These are phyloP conservation scores for Apis florea DNA, from an alignment of 1,140 invertebrate species.

Conservation along the genomic window DNA sequence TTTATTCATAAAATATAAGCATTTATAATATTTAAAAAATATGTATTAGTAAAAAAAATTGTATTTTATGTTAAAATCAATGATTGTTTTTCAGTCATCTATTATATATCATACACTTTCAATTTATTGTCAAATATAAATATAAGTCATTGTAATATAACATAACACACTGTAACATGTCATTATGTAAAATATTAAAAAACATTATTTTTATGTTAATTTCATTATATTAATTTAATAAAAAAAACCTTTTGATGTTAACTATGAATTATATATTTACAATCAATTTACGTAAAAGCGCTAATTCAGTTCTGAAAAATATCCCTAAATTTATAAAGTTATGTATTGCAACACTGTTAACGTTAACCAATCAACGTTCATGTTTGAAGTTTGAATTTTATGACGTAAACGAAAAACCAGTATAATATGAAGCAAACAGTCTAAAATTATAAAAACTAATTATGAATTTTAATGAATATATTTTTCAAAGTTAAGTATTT, in stretches of 20 bases:
- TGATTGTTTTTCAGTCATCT: constrained; percentile 6
- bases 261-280: no score
- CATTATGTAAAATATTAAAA: constrained; percentile 7
- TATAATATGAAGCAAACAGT: constrained; percentile 48
- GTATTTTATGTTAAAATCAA: neutral
- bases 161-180: constrained; percentile 18
- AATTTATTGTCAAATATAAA: neutral
- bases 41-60: constrained; percentile 16
- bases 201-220: constrained; percentile 3
- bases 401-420: constrained; percentile 58
- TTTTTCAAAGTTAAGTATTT: neutral
- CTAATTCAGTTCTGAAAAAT: constrained; percentile 9
- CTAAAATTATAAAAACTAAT: constrained; percentile 3
- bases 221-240: constrained; percentile 21
- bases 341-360: neutral
- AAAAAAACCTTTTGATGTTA: neutral
- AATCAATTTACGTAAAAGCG: neutral
- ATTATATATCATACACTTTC: neutral
- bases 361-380: constrained; percentile 26
- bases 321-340: neutral
- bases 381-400: constrained; percentile 60
- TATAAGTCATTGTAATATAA: constrained; percentile 9
- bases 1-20: constrained; percentile 5
- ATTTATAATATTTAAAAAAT: neutral
- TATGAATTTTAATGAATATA: constrained; percentile 6